These are phyloP conservation scores for Pseudanteris insignis DNA, from an alignment of 2,888 invertebrate species.

Conservation along the genomic window DNA sequence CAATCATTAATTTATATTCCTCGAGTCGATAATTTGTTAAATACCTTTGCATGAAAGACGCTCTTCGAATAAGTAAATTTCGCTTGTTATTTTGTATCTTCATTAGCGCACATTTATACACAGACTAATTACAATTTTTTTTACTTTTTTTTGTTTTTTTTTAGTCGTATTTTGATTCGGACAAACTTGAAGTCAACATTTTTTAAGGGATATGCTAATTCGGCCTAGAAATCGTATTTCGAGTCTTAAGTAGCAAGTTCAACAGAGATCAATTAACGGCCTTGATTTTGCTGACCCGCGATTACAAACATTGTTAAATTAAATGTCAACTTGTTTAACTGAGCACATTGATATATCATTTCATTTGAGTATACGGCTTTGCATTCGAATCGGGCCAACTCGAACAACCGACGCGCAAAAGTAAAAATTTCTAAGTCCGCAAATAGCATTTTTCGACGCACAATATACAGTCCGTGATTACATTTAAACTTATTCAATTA, in stretches of 20 bases:
- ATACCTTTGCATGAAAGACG: slow-evolving; percentile 53
- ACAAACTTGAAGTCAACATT: slow-evolving; percentile 30
- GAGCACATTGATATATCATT: too few relatives aligned
- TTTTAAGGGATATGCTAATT: slow-evolving; percentile 48
- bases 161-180: slow-evolving; percentile 25
- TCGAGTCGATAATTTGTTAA: slow-evolving; percentile 56
- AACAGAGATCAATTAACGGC: slow-evolving; percentile 47
- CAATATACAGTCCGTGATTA: slow-evolving; percentile 26
- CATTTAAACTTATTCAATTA: slow-evolving; percentile 56
- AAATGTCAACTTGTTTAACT: slow-evolving; percentile 4
- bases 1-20: slow-evolving; percentile 3
- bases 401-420: slow-evolving; percentile 33
- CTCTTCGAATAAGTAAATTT: slow-evolving; percentile 46
- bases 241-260: slow-evolving; percentile 50
- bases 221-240: slow-evolving; percentile 48
- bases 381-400: slow-evolving; percentile 20
- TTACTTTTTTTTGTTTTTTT: slow-evolving; percentile 1
- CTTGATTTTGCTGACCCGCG: slow-evolving; percentile 30
- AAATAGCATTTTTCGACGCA: slow-evolving; percentile 37
- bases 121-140: slow-evolving; percentile 14
- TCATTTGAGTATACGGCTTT: too few relatives aligned
- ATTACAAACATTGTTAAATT: slow-evolving; percentile 6
- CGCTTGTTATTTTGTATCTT: too few relatives aligned
- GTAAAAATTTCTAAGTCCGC: slow-evolving; percentile 41
- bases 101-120: slow-evolving; percentile 30